Evolutionary conservation across 2,113 vertebrate species (phyloP).

Genomic region (Cyrtonyx montezumae): DNA sequence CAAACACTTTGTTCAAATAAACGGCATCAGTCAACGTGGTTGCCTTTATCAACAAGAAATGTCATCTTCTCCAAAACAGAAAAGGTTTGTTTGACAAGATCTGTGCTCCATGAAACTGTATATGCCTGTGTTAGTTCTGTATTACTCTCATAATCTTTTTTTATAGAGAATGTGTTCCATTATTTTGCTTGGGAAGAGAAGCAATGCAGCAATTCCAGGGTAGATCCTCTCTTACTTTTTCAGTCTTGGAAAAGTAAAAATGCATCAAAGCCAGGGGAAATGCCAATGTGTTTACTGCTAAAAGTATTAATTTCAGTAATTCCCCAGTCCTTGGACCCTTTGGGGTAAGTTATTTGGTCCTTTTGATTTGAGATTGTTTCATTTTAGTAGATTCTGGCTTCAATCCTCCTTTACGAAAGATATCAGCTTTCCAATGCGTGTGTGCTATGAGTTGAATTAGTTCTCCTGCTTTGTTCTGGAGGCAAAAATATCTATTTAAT

Average conservation of each 20-base stretch:
- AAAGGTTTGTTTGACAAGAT: conserved; percentile 48
- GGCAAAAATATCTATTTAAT: neutral
- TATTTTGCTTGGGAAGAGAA: conserved; percentile 46
- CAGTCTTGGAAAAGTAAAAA: conserved; percentile 42
- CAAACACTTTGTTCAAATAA: conserved; percentile 49
- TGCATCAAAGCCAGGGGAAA: conserved; percentile 43
- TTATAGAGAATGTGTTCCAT: neutral
- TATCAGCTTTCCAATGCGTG: neutral
- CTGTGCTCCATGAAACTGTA: neutral
- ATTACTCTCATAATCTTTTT: neutral
- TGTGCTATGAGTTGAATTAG: neutral
- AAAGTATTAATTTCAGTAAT: conserved; percentile 36
- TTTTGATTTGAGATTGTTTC: conserved; percentile 43
- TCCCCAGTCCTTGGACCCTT: neutral
- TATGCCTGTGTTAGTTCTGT: neutral
- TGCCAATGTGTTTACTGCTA: conserved; percentile 25
- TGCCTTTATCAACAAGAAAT: conserved; percentile 44
- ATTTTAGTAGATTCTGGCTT: conserved; percentile 25
- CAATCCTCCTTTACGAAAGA: neutral
- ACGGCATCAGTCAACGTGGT: neutral
- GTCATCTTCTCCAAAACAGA: conserved; percentile 37
- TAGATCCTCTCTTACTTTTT: conserved; percentile 18
- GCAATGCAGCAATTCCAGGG: neutral
- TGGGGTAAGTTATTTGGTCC: neutral
- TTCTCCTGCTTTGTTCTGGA: neutral